phyloP scores from a whole-genome alignment of 2,797 vertebrate genomes.

The Enteromius thamalakanensis region DNA sequence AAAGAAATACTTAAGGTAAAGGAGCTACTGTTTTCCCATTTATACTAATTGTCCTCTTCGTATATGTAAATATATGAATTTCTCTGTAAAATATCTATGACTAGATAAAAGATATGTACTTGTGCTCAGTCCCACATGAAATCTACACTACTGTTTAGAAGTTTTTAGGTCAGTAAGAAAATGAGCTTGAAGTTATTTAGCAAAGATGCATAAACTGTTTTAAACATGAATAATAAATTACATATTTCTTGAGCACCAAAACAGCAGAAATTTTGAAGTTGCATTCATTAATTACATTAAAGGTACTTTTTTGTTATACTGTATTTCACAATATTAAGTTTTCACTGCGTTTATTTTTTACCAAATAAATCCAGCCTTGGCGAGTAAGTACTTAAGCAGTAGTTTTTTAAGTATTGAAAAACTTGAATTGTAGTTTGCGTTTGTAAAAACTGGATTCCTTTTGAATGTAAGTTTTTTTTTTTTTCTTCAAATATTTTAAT shows the following conservation, averaged over 20 bases:
- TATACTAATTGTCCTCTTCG: not conserved
- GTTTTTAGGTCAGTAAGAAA: not conserved
- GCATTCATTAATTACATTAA: not conserved
- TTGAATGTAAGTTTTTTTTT: no score
- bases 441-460: not conserved
- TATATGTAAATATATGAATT: no score
- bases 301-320: not conserved
- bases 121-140: not conserved
- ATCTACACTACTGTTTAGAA: not conserved
- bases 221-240: not conserved
- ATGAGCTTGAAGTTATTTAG: not conserved
- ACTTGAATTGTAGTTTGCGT: not conserved
- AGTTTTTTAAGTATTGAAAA: no score
- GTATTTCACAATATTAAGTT: not conserved
- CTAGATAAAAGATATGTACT: not conserved
- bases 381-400: not conserved
- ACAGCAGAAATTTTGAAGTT: not conserved
- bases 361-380: not conserved
- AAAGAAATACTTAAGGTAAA: conserved; percentile 95
- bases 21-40: not conserved
- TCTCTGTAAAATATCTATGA: no score
- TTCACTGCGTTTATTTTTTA: not conserved
- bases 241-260: not conserved
- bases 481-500: no score
- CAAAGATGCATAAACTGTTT: not conserved